phyloP scores from a whole-genome alignment of 1,140 invertebrate species.

The Chlorops oryzae region DNA sequence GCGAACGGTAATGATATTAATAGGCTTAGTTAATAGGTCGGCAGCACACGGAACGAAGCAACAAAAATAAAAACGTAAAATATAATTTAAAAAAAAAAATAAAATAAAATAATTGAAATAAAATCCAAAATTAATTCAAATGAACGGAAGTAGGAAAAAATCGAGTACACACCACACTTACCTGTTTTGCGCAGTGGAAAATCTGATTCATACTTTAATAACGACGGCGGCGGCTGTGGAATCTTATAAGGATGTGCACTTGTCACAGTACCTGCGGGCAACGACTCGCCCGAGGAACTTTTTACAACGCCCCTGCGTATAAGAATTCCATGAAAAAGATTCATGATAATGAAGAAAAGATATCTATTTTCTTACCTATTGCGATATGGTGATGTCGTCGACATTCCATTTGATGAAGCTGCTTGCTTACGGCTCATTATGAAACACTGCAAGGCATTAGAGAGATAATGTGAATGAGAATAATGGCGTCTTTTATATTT shows the following conservation, averaged over 20 bases:
- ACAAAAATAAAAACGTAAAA: constrained; percentile 14
- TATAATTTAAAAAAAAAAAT: constrained; percentile 12
- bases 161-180: constrained; percentile 47
- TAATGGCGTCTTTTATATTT: too few species aligned
- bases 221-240: constrained; percentile 52
- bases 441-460: constrained; percentile 65
- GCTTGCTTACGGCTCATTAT: constrained; percentile 83
- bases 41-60: too few species aligned
- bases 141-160: constrained; percentile 16
- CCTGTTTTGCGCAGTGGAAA: constrained; percentile 93
- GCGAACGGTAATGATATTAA: too few species aligned
- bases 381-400: constrained; percentile 64
- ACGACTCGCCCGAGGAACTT: constrained; percentile 56
- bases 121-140: background rate
- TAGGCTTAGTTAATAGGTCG: too few species aligned
- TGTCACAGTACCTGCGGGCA: constrained; percentile 52
- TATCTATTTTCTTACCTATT: constrained; percentile 61
- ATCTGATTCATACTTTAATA: constrained; percentile 71
- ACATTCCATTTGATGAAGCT: constrained; percentile 67
- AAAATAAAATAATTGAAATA: too few species aligned
- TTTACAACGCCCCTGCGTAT: constrained; percentile 54
- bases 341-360: constrained; percentile 6
- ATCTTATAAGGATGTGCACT: constrained; percentile 63
- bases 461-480: too few species aligned
- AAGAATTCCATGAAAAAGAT: background rate